Evolutionary conservation across 2,888 invertebrate species (phyloP).

Genomic region (Eudasyphora cyanicolor): DNA sequence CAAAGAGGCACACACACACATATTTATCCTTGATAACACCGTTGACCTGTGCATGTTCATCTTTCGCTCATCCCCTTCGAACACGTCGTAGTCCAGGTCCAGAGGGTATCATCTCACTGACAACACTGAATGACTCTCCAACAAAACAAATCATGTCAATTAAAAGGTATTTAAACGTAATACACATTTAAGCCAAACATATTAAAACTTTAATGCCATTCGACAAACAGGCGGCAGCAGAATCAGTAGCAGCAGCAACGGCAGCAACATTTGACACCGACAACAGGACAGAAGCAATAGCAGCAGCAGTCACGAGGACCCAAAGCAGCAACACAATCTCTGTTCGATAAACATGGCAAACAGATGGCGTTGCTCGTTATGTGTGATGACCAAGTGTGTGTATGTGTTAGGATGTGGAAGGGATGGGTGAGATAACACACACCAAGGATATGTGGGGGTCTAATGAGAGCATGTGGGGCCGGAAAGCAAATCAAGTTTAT

Average conservation of each 20-base stretch:
- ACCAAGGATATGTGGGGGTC: constrained; percentile 1
- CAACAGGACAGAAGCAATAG: background rate
- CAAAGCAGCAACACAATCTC: background rate
- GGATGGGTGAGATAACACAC: constrained; percentile 11
- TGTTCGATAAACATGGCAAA: constrained; percentile 58
- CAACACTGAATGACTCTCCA: constrained; percentile 29
- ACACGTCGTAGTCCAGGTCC: background rate
- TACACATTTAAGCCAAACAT: constrained; percentile 68
- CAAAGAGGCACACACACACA: constrained; percentile 43
- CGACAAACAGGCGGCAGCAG: constrained; percentile 47
- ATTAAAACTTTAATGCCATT: constrained; percentile 66
- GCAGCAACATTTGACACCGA: background rate
- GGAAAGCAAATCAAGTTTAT: constrained; percentile 63
- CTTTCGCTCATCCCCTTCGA: background rate
- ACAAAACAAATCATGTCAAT: constrained; percentile 74
- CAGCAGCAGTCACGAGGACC: background rate
- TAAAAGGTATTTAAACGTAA: constrained; percentile 79
- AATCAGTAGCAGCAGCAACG: background rate
- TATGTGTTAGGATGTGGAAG: background rate
- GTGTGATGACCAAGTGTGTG: background rate
- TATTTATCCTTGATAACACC: constrained; percentile 47
- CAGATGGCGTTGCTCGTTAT: constrained; percentile 55
- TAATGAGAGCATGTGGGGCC: background rate
- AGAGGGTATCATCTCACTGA: background rate
- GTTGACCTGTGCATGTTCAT: constrained; percentile 50